These are phyloP conservation scores for Beris morrisii DNA, from an alignment of 2,888 invertebrate genomes.

Conservation along the genomic window DNA sequence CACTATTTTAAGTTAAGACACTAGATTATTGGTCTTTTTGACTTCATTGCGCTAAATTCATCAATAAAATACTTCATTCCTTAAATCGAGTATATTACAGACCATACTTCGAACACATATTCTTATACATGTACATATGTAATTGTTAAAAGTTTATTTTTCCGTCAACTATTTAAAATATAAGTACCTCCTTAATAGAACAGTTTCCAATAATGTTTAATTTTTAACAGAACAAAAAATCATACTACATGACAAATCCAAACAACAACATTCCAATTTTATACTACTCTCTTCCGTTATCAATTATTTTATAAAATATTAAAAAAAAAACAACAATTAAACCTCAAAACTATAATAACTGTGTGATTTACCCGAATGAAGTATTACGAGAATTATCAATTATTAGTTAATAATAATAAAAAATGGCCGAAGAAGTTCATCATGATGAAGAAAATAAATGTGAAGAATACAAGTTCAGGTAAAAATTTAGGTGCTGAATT, in stretches of 20 bases:
- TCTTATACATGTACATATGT: too few relatives aligned
- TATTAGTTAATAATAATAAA: conserved; percentile 31
- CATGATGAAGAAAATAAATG: conserved; percentile 29
- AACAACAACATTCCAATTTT: conserved; percentile 21
- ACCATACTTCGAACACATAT: too few relatives aligned
- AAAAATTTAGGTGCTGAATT: conserved; percentile 8
- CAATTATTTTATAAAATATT: conserved; percentile 4
- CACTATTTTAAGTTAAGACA: too few relatives aligned
- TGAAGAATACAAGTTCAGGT: conserved; percentile 31
- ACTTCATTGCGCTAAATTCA: too few relatives aligned
- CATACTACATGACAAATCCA: conserved; percentile 27
- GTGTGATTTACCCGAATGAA: conserved; percentile 36
- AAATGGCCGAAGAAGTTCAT: conserved; percentile 33
- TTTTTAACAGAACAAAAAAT: conserved; percentile 19
- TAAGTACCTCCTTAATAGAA: too few relatives aligned
- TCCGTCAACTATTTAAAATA: too few relatives aligned
- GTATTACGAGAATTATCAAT: conserved; percentile 45
- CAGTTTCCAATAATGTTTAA: background rate
- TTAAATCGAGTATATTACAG: too few relatives aligned
- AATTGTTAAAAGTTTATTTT: too few relatives aligned
- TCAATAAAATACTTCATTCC: too few relatives aligned
- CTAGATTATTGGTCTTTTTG: too few relatives aligned
- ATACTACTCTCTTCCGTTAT: conserved; percentile 26
- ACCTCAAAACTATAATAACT: conserved; percentile 6
- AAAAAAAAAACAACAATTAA: conserved; percentile 15